Percentiles rank a stretch among this genome's conserved stretches.
Evolutionary conservation across 2,888 invertebrate species (phyloP).

Genomic region (Monopis laevigella): DNA sequence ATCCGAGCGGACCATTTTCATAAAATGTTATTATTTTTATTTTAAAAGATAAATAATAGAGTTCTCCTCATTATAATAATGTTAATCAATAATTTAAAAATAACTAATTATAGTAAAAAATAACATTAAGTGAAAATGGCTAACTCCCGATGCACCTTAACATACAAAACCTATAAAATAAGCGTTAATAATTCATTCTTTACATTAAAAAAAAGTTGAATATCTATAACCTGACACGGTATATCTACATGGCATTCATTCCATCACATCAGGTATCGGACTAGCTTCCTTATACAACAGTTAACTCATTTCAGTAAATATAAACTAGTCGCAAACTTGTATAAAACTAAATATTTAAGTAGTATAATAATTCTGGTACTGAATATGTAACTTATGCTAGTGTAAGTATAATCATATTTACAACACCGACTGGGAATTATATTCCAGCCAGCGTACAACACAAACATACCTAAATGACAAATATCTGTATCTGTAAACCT

Average conservation of each 20-base stretch:
- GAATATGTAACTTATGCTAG: conserved; percentile 6
- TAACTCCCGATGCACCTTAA: too few relatives aligned
- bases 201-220: conserved; percentile 19
- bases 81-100: too few relatives aligned
- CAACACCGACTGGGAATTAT: conserved; percentile 8
- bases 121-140: too few relatives aligned
- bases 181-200: conserved; percentile 5
- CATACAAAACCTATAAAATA: conserved; percentile 8
- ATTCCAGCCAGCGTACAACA: not conserved
- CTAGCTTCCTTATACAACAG: conserved; percentile 59
- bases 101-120: too few relatives aligned
- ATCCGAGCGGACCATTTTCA: too few relatives aligned
- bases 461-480: not conserved
- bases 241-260: conserved; percentile 49
- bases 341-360: conserved; percentile 24
- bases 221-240: conserved; percentile 13
- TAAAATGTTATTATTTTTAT: too few relatives aligned
- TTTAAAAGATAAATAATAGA: too few relatives aligned
- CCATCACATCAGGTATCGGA: conserved; percentile 61
- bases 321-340: conserved; percentile 56
- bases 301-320: conserved; percentile 55
- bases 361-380: conserved; percentile 5
- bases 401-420: conserved; percentile 5
- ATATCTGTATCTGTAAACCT: not conserved
- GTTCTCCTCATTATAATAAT: too few relatives aligned